phyloP scores from a whole-genome alignment of 2,113 vertebrate genomes.

The Fulica atra region DNA sequence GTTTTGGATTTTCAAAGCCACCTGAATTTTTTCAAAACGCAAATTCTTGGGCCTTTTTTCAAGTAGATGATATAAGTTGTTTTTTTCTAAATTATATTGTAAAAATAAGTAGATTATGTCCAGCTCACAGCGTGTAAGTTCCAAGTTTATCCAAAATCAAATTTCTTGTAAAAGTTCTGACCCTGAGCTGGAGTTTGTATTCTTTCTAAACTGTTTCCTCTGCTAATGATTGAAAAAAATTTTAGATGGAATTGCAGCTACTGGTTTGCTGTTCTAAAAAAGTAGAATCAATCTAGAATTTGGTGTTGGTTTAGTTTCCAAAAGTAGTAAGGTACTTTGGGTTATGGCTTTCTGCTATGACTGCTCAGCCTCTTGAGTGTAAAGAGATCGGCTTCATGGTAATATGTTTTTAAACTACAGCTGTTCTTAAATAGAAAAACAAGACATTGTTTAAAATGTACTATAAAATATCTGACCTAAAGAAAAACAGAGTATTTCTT shows the following conservation, averaged over 20 bases:
- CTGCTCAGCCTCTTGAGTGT: background rate
- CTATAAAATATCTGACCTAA: background rate
- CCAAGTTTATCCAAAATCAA: background rate
- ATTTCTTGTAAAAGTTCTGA: background rate
- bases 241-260: background rate
- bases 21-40: background rate
- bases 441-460: background rate
- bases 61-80: fast-evolving
- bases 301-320: background rate
- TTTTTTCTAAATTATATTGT: background rate
- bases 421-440: background rate
- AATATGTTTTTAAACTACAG: background rate
- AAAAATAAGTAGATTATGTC: background rate
- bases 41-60: background rate
- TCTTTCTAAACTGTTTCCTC: background rate
- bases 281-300: background rate
- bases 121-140: background rate
- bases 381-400: background rate
- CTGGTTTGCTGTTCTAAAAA: background rate
- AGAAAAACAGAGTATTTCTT: background rate
- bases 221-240: background rate
- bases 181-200: background rate
- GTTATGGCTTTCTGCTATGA: background rate
- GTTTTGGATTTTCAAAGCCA: background rate
- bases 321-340: background rate